Conservation (phyloP, 2,888 invertebrate genomes). For the Meganola albula region DNA sequence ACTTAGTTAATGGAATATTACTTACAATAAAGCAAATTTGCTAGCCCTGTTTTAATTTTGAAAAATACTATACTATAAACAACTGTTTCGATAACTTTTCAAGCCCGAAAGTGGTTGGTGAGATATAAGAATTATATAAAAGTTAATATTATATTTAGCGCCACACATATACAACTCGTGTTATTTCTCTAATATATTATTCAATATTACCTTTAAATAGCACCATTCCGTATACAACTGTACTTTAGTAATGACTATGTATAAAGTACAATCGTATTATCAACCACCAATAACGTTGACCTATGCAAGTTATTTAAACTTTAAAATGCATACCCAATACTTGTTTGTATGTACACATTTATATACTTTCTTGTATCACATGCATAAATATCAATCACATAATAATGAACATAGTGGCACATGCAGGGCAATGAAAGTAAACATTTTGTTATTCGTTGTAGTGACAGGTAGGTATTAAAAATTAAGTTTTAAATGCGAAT, state of each 20-base stretch:
- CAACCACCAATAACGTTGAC: constrained; percentile 29
- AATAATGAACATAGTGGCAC: constrained; percentile 49
- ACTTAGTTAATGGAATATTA: constrained; percentile 74
- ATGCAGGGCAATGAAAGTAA: constrained; percentile 41
- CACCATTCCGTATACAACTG: constrained; percentile 61
- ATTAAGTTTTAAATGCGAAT: constrained; percentile 71
- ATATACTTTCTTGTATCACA: constrained; percentile 12
- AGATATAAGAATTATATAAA: constrained; percentile 10
- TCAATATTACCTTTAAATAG: constrained; percentile 50
- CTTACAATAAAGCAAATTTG: constrained; percentile 61
- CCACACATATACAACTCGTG: constrained; percentile 36
- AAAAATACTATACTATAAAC: constrained; percentile 10
- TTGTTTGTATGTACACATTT: too few relatives aligned
- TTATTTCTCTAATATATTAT: constrained; percentile 32
- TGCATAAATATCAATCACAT: constrained; percentile 12
- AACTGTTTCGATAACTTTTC: constrained; percentile 24
- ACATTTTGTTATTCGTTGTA: constrained; percentile 50
- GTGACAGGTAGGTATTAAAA: constrained; percentile 51
- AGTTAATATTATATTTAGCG: constrained; percentile 25
- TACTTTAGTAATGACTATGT: constrained; percentile 37
- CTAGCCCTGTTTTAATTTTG: constrained; percentile 38
- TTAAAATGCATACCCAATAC: constrained; percentile 8
- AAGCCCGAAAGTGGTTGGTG: constrained; percentile 24
- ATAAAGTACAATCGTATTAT: constrained; percentile 52
- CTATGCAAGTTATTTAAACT: constrained; percentile 10